phyloP scores from a whole-genome alignment of 2,888 invertebrate species.

The Spicauda simplicius region DNA sequence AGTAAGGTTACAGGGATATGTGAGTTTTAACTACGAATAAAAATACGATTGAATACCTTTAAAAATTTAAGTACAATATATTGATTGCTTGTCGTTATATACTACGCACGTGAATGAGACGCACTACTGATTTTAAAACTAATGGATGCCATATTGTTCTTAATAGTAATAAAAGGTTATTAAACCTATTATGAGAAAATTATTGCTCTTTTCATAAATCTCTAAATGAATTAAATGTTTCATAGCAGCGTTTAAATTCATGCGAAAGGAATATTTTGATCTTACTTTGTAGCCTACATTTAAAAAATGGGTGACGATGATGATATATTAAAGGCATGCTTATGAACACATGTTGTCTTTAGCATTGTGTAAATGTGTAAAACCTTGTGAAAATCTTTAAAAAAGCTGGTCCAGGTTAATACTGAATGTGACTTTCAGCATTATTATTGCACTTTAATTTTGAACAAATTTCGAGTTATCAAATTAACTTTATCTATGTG shows the following conservation, averaged over 20 bases:
- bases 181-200: not conserved
- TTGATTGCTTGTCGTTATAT: not conserved
- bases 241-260: too few relatives aligned
- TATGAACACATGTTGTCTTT: conserved; percentile 25
- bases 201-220: not conserved
- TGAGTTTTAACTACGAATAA: conserved; percentile 13
- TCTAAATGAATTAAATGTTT: too few relatives aligned
- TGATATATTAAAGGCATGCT: conserved; percentile 28
- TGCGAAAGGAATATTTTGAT: not conserved
- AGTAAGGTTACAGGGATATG: conserved; percentile 27
- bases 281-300: too few relatives aligned
- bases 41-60: not conserved
- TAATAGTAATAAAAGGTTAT: not conserved
- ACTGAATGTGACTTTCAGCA: not conserved
- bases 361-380: conserved; percentile 14
- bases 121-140: not conserved
- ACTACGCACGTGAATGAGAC: not conserved
- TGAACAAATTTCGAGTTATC: not conserved
- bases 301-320: conserved; percentile 4
- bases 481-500: too few relatives aligned
- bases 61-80: not conserved
- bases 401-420: conserved; percentile 9
- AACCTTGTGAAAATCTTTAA: conserved; percentile 2
- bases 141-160: not conserved
- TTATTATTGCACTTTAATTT: not conserved